Conservation (phyloP, 2,797 vertebrate species). For the Tragopan temminckii region DNA sequence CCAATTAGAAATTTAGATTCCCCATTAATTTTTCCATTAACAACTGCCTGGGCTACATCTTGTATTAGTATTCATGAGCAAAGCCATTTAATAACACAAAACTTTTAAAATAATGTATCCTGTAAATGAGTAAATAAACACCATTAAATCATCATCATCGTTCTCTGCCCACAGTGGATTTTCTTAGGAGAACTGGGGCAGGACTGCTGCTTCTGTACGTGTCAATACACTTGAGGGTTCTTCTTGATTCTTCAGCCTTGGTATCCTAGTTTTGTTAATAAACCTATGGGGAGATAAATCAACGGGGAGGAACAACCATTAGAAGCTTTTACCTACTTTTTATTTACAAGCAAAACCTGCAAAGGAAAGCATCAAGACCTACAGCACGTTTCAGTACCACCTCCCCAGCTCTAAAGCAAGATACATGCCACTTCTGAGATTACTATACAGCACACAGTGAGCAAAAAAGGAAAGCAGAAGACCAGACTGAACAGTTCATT, state of each 20-base stretch:
- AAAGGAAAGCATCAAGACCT: slow-evolving; percentile 89
- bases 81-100: slow-evolving; percentile 81
- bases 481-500: slow-evolving; percentile 86
- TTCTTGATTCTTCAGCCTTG: slow-evolving; percentile 97
- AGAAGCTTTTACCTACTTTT: slow-evolving; percentile 88
- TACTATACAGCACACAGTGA: slow-evolving; percentile 79
- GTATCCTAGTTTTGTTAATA: slow-evolving; percentile 99
- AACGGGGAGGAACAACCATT: slow-evolving; percentile 99
- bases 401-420: slow-evolving; percentile 82
- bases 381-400: slow-evolving; percentile 81
- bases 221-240: slow-evolving; percentile 98
- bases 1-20: slow-evolving; percentile 60
- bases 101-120: slow-evolving; percentile 81
- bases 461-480: slow-evolving; percentile 81
- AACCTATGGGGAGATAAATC: slow-evolving; percentile 99
- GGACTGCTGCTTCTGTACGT: slow-evolving; percentile 96
- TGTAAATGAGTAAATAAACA: slow-evolving; percentile 89
- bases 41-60: slow-evolving; percentile 66
- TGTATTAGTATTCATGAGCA: slow-evolving; percentile 69
- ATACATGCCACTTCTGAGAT: slow-evolving; percentile 79
- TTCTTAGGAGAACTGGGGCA: slow-evolving; percentile 92
- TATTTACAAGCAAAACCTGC: slow-evolving; percentile 88
- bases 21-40: slow-evolving; percentile 48
- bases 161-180: slow-evolving; percentile 91
- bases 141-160: slow-evolving; percentile 88